Conservation (phyloP, 1,140 invertebrate genomes). For the Eubasilissa regina region DNA sequence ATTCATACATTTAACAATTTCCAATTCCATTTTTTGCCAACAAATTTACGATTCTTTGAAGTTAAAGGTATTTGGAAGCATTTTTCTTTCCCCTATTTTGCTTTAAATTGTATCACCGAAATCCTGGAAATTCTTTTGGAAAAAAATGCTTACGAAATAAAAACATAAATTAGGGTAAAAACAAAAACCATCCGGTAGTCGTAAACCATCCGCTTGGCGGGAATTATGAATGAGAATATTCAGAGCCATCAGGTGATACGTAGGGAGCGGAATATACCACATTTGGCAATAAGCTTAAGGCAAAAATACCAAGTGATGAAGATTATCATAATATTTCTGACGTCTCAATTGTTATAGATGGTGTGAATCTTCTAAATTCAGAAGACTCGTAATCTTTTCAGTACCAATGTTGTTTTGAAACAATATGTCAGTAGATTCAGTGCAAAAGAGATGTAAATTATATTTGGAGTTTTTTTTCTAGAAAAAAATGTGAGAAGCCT, state of each 20-base stretch:
- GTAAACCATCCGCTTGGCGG: conserved; percentile 50
- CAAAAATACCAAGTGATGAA: too few species aligned
- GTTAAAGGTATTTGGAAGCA: conserved; percentile 50
- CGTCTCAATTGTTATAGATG: too few species aligned
- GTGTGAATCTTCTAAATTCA: too few species aligned
- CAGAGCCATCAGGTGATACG: conserved; percentile 2
- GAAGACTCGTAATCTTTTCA: too few species aligned
- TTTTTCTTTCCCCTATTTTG: conserved; percentile 49
- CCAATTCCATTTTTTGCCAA: conserved; percentile 7
- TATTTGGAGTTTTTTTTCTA: too few species aligned
- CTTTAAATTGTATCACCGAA: conserved; percentile 56
- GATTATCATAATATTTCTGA: too few species aligned
- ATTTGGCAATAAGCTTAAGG: too few species aligned
- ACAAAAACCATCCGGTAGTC: conserved; percentile 56
- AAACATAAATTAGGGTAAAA: conserved; percentile 59
- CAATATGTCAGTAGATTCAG: too few species aligned
- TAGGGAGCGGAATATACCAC: too few species aligned
- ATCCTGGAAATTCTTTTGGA: conserved; percentile 53
- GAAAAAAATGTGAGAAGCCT: too few species aligned
- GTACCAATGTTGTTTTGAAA: too few species aligned
- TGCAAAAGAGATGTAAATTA: too few species aligned
- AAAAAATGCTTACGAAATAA: conserved; percentile 53
- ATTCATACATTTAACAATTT: conserved; percentile 20
- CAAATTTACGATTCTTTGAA: conserved; percentile 53
- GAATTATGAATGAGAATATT: conserved; percentile 55